Base-by-base conservation (phyloP, 1,140 invertebrate genomes). In the Brachystomella parvula region DNA sequence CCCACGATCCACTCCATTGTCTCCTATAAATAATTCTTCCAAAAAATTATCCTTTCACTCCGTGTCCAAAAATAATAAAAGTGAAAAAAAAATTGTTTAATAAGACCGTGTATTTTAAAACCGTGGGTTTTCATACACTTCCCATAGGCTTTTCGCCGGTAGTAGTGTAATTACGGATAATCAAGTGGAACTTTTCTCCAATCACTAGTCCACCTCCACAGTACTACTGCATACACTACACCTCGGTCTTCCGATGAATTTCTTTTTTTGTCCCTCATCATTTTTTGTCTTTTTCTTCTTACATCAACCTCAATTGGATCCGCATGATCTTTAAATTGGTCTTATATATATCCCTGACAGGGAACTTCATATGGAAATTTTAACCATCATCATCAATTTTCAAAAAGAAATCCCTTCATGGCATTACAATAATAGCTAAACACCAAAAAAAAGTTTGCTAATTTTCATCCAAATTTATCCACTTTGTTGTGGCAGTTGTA, bases 161-260 rank as follows among this genome's bases (percentile, higher is more conserved):
- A 44, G 39, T 12, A 44, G 49, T 53, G 49, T 26, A 53, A 53
- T 53, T 53, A 53, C n/a, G 49, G 49, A 15, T 53, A 53, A 53
- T 53, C 49, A 53, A 53, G 49, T 26, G 49, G 49, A 53, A 53
- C 49, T 39, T 53, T 53, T 53, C 49, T 53, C 49, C 49, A 53
- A 53, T 53, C 49, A 19, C 49, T 24, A 53, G 39, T 12, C 39
- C n/a, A 44, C n/a, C 9, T 44, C 39, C 9, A 44, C 9, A n/a
- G 39, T 44, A n/a, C n/a, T n/a, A 44, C 39, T 44, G 39, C n/a
- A 9, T 12, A 44, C 39, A n/a, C n/a, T n/a, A n/a, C 39, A 9
- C 39, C 39, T 44, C 39, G 9, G 39, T n/a, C 39, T n/a, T 12
- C 39, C 39, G 39, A 12, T 44, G 9, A 12, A 12, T 44, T 44